Evolutionary conservation across 1,140 invertebrate species (phyloP).

Genomic region (Platyura marginata): DNA sequence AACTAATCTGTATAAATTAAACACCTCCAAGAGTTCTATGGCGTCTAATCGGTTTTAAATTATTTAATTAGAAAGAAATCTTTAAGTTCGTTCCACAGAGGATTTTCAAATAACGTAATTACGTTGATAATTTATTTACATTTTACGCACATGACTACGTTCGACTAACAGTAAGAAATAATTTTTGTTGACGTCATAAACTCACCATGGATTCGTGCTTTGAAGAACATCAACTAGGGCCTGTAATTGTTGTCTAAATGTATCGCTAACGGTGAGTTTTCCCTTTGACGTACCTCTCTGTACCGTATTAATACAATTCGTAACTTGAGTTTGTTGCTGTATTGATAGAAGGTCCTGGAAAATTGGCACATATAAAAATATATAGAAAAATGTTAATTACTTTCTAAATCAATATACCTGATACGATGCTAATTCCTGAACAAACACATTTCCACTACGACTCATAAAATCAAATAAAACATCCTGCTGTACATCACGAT

Average conservation of each 20-base stretch:
- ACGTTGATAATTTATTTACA: no score
- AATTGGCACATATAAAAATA: no score
- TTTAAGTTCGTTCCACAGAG: no score
- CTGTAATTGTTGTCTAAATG: conserved; percentile 79
- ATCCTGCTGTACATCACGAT: conserved; percentile 86
- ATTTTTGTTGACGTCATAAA: no score
- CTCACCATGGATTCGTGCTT: conserved; percentile 79
- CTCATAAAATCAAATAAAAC: conserved; percentile 87
- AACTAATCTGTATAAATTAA: no score
- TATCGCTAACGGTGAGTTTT: conserved; percentile 83
- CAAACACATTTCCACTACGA: conserved; percentile 67
- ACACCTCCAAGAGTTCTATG: no score
- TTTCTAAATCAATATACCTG: conserved; percentile 38
- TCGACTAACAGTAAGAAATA: no score
- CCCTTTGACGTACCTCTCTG: conserved; percentile 76
- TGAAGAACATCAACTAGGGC: conserved; percentile 81
- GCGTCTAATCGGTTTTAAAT: no score
- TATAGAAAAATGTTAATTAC: no score
- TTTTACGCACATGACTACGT: no score
- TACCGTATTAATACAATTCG: conserved; percentile 35
- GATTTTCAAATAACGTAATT: no score
- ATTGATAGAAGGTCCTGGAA: conserved; percentile 3
- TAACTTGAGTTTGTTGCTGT: conserved; percentile 4
- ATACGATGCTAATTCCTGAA: conserved; percentile 71
- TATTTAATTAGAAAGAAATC: no score